A percentile compares a stretch with the other conserved stretches of the same genome.
Evolutionary conservation across 2,797 vertebrate species (phyloP).

Genomic region (Eulemur mongoz): DNA sequence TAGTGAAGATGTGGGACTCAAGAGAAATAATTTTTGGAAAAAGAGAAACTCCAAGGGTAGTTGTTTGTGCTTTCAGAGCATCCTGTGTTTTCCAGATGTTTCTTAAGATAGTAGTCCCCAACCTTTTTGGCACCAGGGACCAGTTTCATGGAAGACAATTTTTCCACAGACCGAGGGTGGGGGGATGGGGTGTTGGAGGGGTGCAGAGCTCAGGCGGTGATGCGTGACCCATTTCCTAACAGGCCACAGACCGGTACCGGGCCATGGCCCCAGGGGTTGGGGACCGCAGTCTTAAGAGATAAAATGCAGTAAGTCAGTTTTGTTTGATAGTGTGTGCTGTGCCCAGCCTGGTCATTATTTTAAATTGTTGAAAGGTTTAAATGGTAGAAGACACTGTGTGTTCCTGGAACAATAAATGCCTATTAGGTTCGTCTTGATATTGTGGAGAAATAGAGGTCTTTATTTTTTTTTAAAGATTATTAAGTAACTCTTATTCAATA

Average conservation of each 20-base stretch:
- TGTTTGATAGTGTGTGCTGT: background rate
- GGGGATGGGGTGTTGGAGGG: too few relatives aligned
- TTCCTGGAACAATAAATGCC: background rate
- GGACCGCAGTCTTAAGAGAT: background rate
- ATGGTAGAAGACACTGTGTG: background rate
- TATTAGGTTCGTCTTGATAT: background rate
- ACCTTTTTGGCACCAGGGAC: too few relatives aligned
- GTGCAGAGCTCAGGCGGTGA: too few relatives aligned
- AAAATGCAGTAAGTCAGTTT: background rate
- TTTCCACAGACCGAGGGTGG: too few relatives aligned
- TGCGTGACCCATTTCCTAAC: too few relatives aligned
- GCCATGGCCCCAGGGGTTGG: too few relatives aligned
- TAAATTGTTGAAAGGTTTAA: background rate
- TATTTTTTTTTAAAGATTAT: background rate
- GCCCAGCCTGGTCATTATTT: background rate
- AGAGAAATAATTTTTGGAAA: background rate
- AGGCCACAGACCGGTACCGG: too few relatives aligned
- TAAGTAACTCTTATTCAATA: constrained; percentile 14
- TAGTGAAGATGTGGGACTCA: background rate
- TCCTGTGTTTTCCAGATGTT: background rate
- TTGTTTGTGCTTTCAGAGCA: background rate
- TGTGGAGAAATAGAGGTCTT: background rate
- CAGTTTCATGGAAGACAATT: too few relatives aligned
- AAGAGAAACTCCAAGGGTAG: background rate
- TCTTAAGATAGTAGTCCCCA: background rate